A percentile compares a stretch with the other conserved stretches of the same genome.
phyloP scores from a whole-genome alignment of 1,140 invertebrate genomes.

The Aphidius ervi region DNA sequence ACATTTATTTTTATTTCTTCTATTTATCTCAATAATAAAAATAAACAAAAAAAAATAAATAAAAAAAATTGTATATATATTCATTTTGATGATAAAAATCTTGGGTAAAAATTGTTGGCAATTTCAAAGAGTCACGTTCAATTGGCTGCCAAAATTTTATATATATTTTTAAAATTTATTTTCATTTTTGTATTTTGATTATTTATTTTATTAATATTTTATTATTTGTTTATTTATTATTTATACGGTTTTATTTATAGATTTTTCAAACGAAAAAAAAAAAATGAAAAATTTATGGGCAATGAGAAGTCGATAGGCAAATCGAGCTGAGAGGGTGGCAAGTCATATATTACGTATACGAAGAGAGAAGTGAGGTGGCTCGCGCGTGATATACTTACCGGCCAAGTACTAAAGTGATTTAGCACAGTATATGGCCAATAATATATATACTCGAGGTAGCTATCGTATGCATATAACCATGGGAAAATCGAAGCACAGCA shows the following conservation, averaged over 20 bases:
- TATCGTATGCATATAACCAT: too few relatives aligned
- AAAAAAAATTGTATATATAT: not conserved
- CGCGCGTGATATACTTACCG: slow-evolving; percentile 12
- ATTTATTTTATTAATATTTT: too few relatives aligned
- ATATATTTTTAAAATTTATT: too few relatives aligned
- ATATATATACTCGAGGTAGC: too few relatives aligned
- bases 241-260: too few relatives aligned
- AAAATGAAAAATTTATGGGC: too few relatives aligned
- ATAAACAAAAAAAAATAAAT: too few relatives aligned
- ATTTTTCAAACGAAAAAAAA: too few relatives aligned
- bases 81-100: slow-evolving; percentile 22
- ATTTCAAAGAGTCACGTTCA: slow-evolving; percentile 7
- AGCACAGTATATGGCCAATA: slow-evolving; percentile 3
- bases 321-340: slow-evolving; percentile 8
- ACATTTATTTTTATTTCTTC: not conserved
- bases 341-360: slow-evolving; percentile 3
- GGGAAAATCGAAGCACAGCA: slow-evolving; percentile 14
- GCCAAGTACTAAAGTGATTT: slow-evolving; percentile 16
- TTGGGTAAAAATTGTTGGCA: slow-evolving; percentile 14
- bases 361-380: not conserved
- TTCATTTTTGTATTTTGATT: too few relatives aligned
- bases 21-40: slow-evolving; percentile 8
- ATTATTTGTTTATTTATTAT: too few relatives aligned
- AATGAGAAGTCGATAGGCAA: slow-evolving; percentile 7
- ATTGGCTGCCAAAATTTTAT: not conserved